Conservation (phyloP, 2,888 invertebrate species). For the Lepidocyrtinus sp. region DNA sequence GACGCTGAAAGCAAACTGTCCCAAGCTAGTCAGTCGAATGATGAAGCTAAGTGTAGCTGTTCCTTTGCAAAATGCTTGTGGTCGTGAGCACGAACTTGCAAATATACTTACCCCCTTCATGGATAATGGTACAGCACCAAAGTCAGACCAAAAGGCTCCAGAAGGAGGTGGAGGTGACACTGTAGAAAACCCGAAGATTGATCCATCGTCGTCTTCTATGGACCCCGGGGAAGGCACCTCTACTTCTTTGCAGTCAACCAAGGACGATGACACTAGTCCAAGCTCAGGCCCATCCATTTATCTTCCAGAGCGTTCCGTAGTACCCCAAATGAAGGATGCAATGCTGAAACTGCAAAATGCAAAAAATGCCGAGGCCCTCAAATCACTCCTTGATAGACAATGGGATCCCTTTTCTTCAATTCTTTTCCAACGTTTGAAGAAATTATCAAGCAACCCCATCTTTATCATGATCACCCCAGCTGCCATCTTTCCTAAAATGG, state of each 20-base stretch:
- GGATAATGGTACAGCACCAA: no score
- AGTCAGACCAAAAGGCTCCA: no score
- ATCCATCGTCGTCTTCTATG: no score
- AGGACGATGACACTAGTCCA: neutral
- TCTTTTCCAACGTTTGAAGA: constrained; percentile 78
- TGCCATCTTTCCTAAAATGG: constrained; percentile 70
- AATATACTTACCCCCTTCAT: constrained; percentile 35
- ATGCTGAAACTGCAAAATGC: constrained; percentile 29
- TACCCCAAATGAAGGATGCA: constrained; percentile 36
- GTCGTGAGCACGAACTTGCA: constrained; percentile 18
- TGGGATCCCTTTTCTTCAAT: constrained; percentile 82
- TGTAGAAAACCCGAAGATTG: no score
- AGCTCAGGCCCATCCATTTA: constrained; percentile 3
- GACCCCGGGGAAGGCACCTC: no score
- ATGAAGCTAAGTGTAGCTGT: constrained; percentile 28
- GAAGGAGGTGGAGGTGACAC: no score
- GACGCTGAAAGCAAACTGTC: constrained; percentile 39
- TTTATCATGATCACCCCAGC: constrained; percentile 79
- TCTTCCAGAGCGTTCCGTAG: constrained; percentile 31
- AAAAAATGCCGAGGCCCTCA: constrained; percentile 77
- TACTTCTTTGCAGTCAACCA: no score
- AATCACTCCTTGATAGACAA: constrained; percentile 78
- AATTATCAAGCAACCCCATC: constrained; percentile 80
- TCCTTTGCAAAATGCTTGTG: constrained; percentile 24
- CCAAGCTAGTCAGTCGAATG: constrained; percentile 38